phyloP scores from a whole-genome alignment of 2,888 invertebrate genomes.

The Epirrhoe alternata region DNA sequence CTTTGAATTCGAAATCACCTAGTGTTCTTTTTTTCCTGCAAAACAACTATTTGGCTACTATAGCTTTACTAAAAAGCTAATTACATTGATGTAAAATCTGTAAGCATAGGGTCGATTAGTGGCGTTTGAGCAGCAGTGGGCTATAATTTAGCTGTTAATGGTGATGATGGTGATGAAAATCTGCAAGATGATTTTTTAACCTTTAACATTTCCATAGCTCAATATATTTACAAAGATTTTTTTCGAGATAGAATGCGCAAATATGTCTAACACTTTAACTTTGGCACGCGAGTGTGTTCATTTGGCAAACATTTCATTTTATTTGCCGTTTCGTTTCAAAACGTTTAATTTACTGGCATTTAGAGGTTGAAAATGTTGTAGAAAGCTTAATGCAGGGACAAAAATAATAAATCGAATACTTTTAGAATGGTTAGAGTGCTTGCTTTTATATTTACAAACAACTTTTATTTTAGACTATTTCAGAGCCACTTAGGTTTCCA shows the following conservation, averaged over 20 bases:
- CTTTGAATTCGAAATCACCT: too few species aligned
- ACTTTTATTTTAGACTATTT: background rate
- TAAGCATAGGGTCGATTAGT: too few species aligned
- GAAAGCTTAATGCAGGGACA: background rate
- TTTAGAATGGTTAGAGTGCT: background rate
- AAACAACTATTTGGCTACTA: too few species aligned
- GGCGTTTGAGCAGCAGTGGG: too few species aligned
- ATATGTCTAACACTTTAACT: conserved; percentile 57
- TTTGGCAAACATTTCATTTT: conserved; percentile 38
- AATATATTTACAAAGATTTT: conserved; percentile 11
- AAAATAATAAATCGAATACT: background rate
- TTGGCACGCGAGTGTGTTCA: conserved; percentile 39
- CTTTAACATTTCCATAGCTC: background rate
- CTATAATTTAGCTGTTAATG: too few species aligned
- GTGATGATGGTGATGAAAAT: too few species aligned
- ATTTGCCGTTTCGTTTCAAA: conserved; percentile 17
- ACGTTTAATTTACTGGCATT: conserved; percentile 25
- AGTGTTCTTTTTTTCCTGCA: too few species aligned
- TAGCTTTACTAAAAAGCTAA: too few species aligned
- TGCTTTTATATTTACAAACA: background rate
- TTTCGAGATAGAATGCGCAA: conserved; percentile 50
- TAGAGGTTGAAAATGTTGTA: conserved; percentile 20
- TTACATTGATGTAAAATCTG: too few species aligned
- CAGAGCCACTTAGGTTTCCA: too few species aligned
- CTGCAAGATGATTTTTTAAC: too few species aligned